These are phyloP conservation scores for Acrobasis consociella DNA, from an alignment of 2,888 invertebrate species.

Conservation along the genomic window DNA sequence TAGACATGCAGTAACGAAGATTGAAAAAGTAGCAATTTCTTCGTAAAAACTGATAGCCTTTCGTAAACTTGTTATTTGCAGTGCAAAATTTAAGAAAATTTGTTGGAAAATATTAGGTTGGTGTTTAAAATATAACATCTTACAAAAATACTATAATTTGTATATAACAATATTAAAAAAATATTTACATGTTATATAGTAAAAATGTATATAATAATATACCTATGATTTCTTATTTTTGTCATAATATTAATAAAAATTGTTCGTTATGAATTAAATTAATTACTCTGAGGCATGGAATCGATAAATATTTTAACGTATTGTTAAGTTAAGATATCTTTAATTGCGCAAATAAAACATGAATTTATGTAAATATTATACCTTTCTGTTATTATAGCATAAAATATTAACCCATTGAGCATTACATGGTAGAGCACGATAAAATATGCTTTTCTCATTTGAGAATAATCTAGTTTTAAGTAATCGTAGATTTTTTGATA, in stretches of 20 bases:
- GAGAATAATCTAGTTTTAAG: too few relatives aligned
- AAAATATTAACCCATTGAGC: background rate
- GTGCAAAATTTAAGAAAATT: constrained; percentile 7
- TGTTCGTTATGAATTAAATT: background rate
- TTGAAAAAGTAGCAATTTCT: constrained; percentile 10
- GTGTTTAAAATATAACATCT: too few relatives aligned
- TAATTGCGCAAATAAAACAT: background rate
- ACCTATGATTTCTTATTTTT: too few relatives aligned
- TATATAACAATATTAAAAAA: too few relatives aligned
- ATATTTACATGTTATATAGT: too few relatives aligned
- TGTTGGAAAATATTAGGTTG: too few relatives aligned
- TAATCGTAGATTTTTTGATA: too few relatives aligned
- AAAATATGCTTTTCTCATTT: too few relatives aligned
- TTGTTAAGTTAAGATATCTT: background rate
- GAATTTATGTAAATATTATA: background rate
- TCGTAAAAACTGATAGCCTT: constrained; percentile 13
- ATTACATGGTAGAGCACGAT: too few relatives aligned
- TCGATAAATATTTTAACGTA: background rate
- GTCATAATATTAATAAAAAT: too few relatives aligned
- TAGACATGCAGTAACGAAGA: constrained; percentile 18
- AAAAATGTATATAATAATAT: too few relatives aligned
- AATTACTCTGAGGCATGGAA: background rate
- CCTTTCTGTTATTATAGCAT: background rate
- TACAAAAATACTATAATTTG: too few relatives aligned
- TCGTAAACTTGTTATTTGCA: constrained; percentile 18